Conservation (phyloP, 1,140 invertebrate genomes). For the Chironomus striatipennis region DNA sequence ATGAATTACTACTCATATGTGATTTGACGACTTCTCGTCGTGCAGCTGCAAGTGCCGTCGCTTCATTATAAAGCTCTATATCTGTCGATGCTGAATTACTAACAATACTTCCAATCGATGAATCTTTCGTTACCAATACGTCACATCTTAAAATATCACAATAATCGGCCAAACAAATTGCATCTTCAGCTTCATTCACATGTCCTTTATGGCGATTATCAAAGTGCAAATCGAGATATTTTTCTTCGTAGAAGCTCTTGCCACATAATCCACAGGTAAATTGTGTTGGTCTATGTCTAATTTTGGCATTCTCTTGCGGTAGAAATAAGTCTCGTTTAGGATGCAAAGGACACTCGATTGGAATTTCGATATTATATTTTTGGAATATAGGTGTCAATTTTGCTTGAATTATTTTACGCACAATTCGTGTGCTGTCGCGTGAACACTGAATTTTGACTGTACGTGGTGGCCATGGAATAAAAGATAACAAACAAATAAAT, state of each 20-base stretch:
- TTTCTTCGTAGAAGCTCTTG: constrained; percentile 82
- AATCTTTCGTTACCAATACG: constrained; percentile 62
- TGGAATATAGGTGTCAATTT: constrained; percentile 84
- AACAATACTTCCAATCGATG: constrained; percentile 40
- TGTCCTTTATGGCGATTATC: constrained; percentile 78
- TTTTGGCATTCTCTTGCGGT: constrained; percentile 71
- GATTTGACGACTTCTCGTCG: constrained; percentile 27
- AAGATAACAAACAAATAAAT: constrained; percentile 64
- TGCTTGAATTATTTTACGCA: constrained; percentile 79
- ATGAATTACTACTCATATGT: neutral
- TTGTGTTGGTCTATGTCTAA: constrained; percentile 70
- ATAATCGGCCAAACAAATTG: constrained; percentile 84
- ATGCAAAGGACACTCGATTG: constrained; percentile 83
- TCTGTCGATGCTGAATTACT: constrained; percentile 57
- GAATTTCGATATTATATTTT: constrained; percentile 69
- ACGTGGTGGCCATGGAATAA: constrained; percentile 78
- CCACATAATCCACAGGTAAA: constrained; percentile 90
- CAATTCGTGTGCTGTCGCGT: constrained; percentile 78
- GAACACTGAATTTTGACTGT: constrained; percentile 79
- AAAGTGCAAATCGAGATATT: constrained; percentile 81
- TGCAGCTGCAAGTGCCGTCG: constrained; percentile 55
- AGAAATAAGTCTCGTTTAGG: constrained; percentile 76
- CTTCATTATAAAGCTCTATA: constrained; percentile 55
- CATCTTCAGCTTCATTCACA: constrained; percentile 83
- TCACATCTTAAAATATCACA: constrained; percentile 94